phyloP scores from a whole-genome alignment of 1,140 invertebrate genomes.

The Tenebrio molitor region DNA sequence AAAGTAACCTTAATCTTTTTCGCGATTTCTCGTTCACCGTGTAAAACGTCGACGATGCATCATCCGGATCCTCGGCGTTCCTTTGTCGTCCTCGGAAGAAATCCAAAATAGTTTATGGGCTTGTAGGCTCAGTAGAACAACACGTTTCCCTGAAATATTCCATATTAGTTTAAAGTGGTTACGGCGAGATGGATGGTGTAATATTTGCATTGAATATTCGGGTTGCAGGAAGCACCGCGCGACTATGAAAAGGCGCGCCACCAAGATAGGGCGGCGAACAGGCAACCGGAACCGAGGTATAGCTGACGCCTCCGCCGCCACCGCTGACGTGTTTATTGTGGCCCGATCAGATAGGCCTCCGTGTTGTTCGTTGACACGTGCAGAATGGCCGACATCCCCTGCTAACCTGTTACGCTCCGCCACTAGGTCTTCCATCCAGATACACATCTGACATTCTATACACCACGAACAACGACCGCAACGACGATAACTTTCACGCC shows the following conservation, averaged over 20 bases:
- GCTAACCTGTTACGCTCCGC: slow-evolving; percentile 46
- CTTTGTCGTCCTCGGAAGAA: not conserved
- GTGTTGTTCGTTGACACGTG: slow-evolving; percentile 49
- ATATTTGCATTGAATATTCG: slow-evolving; percentile 38
- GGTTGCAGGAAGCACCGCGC: slow-evolving; percentile 32
- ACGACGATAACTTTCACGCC: slow-evolving; percentile 12
- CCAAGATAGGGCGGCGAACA: slow-evolving; percentile 28
- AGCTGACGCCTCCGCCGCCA: slow-evolving; percentile 36
- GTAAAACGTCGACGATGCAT: too few relatives aligned
- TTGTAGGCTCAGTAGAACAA: too few relatives aligned
- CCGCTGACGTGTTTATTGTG: slow-evolving; percentile 49
- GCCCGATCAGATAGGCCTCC: slow-evolving; percentile 42
- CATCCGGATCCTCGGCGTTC: too few relatives aligned
- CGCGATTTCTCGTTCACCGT: too few relatives aligned
- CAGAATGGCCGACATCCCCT: slow-evolving; percentile 48
- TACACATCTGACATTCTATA: slow-evolving; percentile 36
- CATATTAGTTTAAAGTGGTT: slow-evolving; percentile 16
- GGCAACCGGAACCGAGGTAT: slow-evolving; percentile 42
- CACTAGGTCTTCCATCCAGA: slow-evolving; percentile 42
- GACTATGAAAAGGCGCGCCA: slow-evolving; percentile 12
- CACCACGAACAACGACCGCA: slow-evolving; percentile 4
- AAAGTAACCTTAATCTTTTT: too few relatives aligned
- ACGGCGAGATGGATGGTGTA: slow-evolving; percentile 34
- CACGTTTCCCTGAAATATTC: slow-evolving; percentile 27
- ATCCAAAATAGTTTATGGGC: slow-evolving; percentile 4